A percentile compares a stretch with the other conserved stretches of the same genome.
Conservation (phyloP, 2,113 vertebrate species). For the Hypanus sabinus region DNA sequence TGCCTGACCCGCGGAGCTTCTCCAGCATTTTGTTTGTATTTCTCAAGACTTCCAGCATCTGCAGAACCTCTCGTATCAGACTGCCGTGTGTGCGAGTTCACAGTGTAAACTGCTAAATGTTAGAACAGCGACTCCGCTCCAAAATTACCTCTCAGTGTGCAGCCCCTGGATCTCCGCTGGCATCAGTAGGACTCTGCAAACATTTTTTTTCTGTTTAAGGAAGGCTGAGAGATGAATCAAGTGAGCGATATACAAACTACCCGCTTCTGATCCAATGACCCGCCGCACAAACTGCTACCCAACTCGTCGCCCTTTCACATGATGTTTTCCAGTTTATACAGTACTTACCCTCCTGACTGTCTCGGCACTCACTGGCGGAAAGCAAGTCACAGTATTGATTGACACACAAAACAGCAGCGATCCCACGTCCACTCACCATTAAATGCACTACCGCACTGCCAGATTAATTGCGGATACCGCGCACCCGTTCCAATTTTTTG, state of each 20-base stretch:
- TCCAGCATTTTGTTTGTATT: too few relatives aligned
- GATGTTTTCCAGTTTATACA: too few relatives aligned
- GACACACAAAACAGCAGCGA: neutral
- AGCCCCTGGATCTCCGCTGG: too few relatives aligned
- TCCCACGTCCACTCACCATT: neutral
- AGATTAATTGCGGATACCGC: neutral
- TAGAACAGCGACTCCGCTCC: neutral
- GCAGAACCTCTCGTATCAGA: too few relatives aligned
- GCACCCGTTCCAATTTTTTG: neutral
- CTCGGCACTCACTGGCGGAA: neutral
- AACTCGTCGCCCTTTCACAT: neutral
- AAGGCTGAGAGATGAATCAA: neutral
- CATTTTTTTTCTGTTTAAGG: neutral
- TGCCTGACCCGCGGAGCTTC: too few relatives aligned
- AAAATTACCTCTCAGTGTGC: neutral
- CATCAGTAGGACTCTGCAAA: neutral
- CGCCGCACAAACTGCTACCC: neutral
- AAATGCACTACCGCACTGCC: neutral
- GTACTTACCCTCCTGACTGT: neutral
- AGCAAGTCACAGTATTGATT: neutral
- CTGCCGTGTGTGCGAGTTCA: neutral
- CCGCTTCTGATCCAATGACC: too few relatives aligned
- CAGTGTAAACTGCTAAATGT: neutral
- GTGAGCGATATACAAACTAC: neutral
- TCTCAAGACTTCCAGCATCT: too few relatives aligned